phyloP scores from a whole-genome alignment of 1,140 invertebrate species.

The Andricus grossulariae region DNA sequence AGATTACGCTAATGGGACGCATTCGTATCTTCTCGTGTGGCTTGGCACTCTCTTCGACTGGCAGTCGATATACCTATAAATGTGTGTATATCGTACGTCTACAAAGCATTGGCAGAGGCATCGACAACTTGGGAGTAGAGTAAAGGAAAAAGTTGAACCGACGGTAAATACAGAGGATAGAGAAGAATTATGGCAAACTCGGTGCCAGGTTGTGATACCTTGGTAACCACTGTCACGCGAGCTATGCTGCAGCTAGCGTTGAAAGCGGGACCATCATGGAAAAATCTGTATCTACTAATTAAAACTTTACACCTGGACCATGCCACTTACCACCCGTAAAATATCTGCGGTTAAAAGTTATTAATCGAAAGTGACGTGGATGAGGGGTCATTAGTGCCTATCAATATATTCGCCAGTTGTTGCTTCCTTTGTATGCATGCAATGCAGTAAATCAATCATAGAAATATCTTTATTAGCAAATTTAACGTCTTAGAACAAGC shows the following conservation, averaged over 20 bases:
- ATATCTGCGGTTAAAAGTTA: conserved; percentile 12
- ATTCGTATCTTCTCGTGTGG: conserved; percentile 19
- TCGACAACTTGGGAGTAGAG: conserved; percentile 34
- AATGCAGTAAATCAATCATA: too few relatives aligned
- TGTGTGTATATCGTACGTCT: neutral
- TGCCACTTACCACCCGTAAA: conserved; percentile 30
- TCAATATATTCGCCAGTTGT: too few relatives aligned
- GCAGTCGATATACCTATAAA: conserved; percentile 5
- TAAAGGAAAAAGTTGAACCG: conserved; percentile 47
- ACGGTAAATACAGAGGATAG: conserved; percentile 38
- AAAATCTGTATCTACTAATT: conserved; percentile 57
- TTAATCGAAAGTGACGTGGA: conserved; percentile 39
- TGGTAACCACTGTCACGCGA: conserved; percentile 67
- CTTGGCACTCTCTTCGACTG: conserved; percentile 19
- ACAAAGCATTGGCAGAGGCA: conserved; percentile 13
- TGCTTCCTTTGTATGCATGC: too few relatives aligned
- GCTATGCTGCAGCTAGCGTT: conserved; percentile 42
- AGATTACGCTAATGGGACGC: conserved; percentile 22
- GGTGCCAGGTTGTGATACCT: conserved; percentile 72
- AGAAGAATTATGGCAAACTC: conserved; percentile 67
- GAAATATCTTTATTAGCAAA: too few relatives aligned
- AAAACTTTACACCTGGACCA: conserved; percentile 45
- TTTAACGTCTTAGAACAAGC: too few relatives aligned
- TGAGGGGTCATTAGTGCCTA: neutral
- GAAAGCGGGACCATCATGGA: conserved; percentile 51